phyloP scores from a whole-genome alignment of 1,140 invertebrate genomes.

The Euwallacea similis region DNA sequence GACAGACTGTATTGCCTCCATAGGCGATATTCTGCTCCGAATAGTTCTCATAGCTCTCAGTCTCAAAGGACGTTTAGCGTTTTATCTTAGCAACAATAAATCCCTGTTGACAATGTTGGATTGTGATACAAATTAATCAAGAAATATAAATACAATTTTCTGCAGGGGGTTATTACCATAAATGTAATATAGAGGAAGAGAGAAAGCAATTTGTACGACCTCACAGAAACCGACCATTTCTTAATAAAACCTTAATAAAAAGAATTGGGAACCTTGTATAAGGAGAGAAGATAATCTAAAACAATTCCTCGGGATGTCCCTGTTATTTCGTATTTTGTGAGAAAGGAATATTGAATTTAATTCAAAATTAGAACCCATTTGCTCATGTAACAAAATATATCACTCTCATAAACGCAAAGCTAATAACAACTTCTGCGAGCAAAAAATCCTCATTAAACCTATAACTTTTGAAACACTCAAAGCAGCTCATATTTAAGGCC shows the following conservation, averaged over 20 bases:
- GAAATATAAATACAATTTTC: neutral
- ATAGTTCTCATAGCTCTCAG: neutral
- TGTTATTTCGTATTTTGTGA: neutral
- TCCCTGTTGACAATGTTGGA: neutral
- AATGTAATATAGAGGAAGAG: conserved; percentile 5
- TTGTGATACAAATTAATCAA: conserved; percentile 2
- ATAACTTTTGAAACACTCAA: no score
- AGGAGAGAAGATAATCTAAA: neutral
- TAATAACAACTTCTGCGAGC: no score
- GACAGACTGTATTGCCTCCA: conserved; percentile 15
- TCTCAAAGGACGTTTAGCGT: neutral
- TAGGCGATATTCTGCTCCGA: neutral
- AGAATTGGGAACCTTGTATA: neutral
- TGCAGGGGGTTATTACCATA: neutral
- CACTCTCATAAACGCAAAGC: no score
- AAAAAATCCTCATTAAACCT: no score
- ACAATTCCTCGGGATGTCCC: neutral
- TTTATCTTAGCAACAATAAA: neutral
- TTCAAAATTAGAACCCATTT: no score
- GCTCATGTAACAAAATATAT: no score
- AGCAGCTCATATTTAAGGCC: no score
- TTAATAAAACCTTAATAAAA: conserved; percentile 7
- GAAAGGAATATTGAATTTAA: neutral
- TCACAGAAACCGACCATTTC: neutral
- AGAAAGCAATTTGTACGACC: conserved; percentile 10